phyloP scores from a whole-genome alignment of 2,888 invertebrate species.

The Hedya salicella region DNA sequence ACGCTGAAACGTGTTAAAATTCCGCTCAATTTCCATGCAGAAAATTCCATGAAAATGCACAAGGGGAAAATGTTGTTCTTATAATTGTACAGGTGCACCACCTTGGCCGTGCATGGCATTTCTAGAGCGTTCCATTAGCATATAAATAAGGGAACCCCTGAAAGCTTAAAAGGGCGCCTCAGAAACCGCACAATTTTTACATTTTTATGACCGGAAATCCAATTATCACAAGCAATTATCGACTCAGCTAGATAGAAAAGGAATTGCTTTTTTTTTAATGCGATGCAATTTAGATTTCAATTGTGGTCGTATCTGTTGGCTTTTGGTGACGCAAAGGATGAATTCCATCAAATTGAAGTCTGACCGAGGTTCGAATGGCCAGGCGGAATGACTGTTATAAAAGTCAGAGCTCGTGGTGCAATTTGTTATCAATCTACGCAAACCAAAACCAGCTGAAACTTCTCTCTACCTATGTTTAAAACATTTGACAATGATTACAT shows the following conservation, averaged over 20 bases:
- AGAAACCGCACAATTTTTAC: slow-evolving; percentile 63
- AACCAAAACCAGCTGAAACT: not conserved
- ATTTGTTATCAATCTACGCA: slow-evolving; percentile 19
- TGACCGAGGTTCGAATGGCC: slow-evolving; percentile 16
- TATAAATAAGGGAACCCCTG: slow-evolving; percentile 79
- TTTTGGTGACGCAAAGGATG: slow-evolving; percentile 23
- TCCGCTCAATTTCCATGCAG: slow-evolving; percentile 70
- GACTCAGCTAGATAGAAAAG: slow-evolving; percentile 71
- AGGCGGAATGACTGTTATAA: slow-evolving; percentile 26
- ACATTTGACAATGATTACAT: too few species aligned
- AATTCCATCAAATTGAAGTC: slow-evolving; percentile 20
- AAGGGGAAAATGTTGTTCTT: slow-evolving; percentile 78
- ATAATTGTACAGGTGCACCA: slow-evolving; percentile 80
- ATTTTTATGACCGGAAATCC: slow-evolving; percentile 79
- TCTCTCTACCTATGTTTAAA: too few species aligned
- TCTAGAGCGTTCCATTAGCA: slow-evolving; percentile 75
- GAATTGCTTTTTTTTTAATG: slow-evolving; percentile 65
- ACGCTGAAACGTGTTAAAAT: slow-evolving; percentile 65
- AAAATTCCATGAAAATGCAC: slow-evolving; percentile 80
- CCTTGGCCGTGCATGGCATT: slow-evolving; percentile 79
- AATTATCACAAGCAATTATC: slow-evolving; percentile 82
- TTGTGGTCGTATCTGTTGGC: slow-evolving; percentile 52
- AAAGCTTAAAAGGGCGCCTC: slow-evolving; percentile 66
- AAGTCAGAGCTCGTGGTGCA: slow-evolving; percentile 18
- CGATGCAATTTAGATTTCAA: slow-evolving; percentile 61